Percentiles rank a stretch among this genome's conserved stretches.
Conservation (phyloP, 2,888 invertebrate species). For the Lymantria dispar region DNA sequence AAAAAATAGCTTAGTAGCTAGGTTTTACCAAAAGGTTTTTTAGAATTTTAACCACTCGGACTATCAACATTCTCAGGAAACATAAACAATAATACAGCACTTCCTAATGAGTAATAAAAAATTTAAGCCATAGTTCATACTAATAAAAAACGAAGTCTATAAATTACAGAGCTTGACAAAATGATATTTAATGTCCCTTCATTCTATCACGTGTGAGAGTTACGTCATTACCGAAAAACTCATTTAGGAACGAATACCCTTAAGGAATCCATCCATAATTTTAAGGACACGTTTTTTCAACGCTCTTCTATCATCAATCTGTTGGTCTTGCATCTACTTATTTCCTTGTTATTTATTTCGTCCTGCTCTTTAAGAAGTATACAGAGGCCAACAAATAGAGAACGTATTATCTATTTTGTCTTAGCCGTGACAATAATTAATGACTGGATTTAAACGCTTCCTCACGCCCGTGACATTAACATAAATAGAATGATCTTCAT, state of each 20-base stretch:
- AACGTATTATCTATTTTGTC: slow-evolving; percentile 81
- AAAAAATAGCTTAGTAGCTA: too few species aligned
- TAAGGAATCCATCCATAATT: slow-evolving; percentile 65
- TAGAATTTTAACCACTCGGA: slow-evolving; percentile 9
- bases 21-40: background rate
- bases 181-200: slow-evolving; percentile 71
- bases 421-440: slow-evolving; percentile 81
- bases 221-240: slow-evolving; percentile 67
- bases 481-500: slow-evolving; percentile 80
- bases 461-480: slow-evolving; percentile 83
- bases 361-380: slow-evolving; percentile 64
- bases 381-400: slow-evolving; percentile 73
- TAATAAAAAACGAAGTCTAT: slow-evolving; percentile 53
- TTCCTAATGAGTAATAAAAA: slow-evolving; percentile 61
- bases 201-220: slow-evolving; percentile 58
- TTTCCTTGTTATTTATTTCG: slow-evolving; percentile 74
- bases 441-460: slow-evolving; percentile 82
- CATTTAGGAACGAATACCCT: slow-evolving; percentile 64
- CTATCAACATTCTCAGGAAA: slow-evolving; percentile 47
- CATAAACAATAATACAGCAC: slow-evolving; percentile 53
- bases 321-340: slow-evolving; percentile 61
- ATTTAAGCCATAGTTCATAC: slow-evolving; percentile 57
- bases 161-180: slow-evolving; percentile 76
- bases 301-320: slow-evolving; percentile 70
- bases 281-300: slow-evolving; percentile 73